These are phyloP conservation scores for Anguilla marmorata DNA, from an alignment of 2,797 vertebrate species.

Conservation along the genomic window DNA sequence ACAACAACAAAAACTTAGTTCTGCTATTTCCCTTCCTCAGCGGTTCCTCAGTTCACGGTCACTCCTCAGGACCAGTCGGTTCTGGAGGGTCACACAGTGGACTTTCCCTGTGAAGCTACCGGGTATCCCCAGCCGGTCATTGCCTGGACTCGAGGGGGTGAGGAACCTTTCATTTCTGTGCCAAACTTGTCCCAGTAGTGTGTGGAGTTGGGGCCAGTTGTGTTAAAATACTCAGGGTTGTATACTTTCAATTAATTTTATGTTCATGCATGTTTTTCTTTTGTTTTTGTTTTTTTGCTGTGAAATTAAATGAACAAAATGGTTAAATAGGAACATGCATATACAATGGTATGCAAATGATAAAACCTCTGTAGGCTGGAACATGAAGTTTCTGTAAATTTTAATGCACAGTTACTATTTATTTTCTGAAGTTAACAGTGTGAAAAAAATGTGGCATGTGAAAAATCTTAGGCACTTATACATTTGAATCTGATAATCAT, in stretches of 20 bases:
- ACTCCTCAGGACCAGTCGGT: slow-evolving; percentile 87
- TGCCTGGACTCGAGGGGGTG: slow-evolving; percentile 93
- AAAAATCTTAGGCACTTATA: no score
- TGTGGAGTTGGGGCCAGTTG: neutral
- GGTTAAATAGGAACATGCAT: no score
- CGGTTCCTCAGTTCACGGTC: slow-evolving; percentile 88
- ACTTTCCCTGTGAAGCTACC: slow-evolving; percentile 89
- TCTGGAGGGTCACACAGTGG: slow-evolving; percentile 90
- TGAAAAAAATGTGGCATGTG: no score
- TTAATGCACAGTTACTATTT: no score
- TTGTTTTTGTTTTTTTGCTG: no score
- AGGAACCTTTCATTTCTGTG: slow-evolving; percentile 27
- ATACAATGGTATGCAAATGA: no score
- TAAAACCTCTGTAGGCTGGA: no score
- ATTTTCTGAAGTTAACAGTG: no score
- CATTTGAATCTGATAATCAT: no score
- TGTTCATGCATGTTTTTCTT: neutral
- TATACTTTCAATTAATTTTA: neutral
- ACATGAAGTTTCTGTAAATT: no score
- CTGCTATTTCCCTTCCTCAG: slow-evolving; percentile 57
- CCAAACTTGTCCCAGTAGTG: neutral
- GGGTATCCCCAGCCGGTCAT: slow-evolving; percentile 92
- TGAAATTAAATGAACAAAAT: no score
- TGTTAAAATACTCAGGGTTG: neutral
- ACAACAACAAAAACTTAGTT: neutral